These are phyloP conservation scores for Lasiommata megera DNA, from an alignment of 2,888 invertebrate genomes.

Conservation along the genomic window DNA sequence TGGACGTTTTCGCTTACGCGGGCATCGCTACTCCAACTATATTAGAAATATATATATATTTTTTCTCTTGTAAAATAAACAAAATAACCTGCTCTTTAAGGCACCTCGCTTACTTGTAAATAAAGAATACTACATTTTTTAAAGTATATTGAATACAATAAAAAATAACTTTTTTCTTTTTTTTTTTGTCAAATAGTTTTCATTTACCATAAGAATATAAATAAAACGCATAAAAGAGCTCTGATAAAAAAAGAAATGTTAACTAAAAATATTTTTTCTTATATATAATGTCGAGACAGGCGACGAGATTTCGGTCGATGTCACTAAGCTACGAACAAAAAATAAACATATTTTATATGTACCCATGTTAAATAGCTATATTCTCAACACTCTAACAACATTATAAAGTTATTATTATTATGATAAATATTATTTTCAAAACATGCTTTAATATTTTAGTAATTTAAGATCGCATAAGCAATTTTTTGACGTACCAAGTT, in stretches of 20 bases:
- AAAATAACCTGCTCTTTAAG: slow-evolving; percentile 26
- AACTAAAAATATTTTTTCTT: background rate
- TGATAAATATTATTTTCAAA: background rate
- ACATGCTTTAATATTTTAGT: slow-evolving; percentile 9
- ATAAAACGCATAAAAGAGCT: background rate
- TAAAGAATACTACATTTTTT: background rate
- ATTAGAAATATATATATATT: slow-evolving; percentile 28
- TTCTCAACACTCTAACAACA: background rate
- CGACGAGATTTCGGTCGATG: slow-evolving; percentile 19
- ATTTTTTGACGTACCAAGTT: background rate
- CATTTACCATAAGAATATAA: too few relatives aligned
- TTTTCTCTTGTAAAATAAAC: slow-evolving; percentile 22
- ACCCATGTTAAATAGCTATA: background rate
- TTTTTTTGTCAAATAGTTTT: too few relatives aligned
- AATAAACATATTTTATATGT: slow-evolving; percentile 5
- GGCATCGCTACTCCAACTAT: slow-evolving; percentile 46
- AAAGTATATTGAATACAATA: background rate
- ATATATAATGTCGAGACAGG: slow-evolving; percentile 24
- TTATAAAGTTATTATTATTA: slow-evolving; percentile 10
- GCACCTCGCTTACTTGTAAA: slow-evolving; percentile 25
- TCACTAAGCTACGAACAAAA: slow-evolving; percentile 27
- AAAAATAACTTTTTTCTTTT: too few relatives aligned
- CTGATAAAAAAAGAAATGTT: slow-evolving; percentile 11
- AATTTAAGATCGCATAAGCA: slow-evolving; percentile 11
- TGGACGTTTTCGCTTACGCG: slow-evolving; percentile 71